Conservation (phyloP, 2,888 invertebrate species). For the Dolichopus griseipennis region DNA sequence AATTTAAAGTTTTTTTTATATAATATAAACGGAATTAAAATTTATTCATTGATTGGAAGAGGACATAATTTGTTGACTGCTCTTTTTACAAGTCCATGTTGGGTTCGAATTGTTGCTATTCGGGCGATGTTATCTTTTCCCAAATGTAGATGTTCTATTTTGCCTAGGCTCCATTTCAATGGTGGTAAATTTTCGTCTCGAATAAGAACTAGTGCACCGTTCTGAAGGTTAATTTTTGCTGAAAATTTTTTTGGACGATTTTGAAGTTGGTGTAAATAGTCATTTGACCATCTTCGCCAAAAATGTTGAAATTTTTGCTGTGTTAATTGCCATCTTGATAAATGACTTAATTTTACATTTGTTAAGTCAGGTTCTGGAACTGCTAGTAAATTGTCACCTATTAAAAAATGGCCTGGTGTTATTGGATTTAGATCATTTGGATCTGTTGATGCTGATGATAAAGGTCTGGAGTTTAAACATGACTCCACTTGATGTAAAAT, state of each 20-base stretch:
- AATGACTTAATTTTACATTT: slow-evolving; percentile 15
- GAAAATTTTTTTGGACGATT: background rate
- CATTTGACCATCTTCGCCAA: slow-evolving; percentile 10
- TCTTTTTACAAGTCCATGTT: slow-evolving; percentile 2
- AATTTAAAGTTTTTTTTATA: too few species aligned
- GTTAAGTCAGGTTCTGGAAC: slow-evolving; percentile 18
- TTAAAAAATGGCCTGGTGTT: slow-evolving; percentile 19
- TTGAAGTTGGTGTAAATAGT: slow-evolving; percentile 11
- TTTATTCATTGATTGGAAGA: background rate
- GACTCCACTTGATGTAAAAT: slow-evolving; percentile 7
- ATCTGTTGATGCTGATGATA: background rate
- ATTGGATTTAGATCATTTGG: slow-evolving; percentile 11
- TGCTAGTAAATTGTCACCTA: slow-evolving; percentile 10
- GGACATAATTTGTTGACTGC: background rate
- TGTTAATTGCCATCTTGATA: slow-evolving; percentile 10
- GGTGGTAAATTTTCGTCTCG: slow-evolving; percentile 11
- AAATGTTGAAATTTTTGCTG: slow-evolving; percentile 2
- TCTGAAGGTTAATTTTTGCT: background rate
- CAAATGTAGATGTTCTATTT: background rate
- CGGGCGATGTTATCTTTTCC: background rate
- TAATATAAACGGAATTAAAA: background rate
- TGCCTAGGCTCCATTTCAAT: slow-evolving; percentile 9
- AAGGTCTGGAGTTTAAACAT: slow-evolving; percentile 8
- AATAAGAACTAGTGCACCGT: background rate
- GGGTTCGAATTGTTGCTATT: background rate